Percentiles rank a stretch among this genome's conserved stretches.
These are phyloP conservation scores for Odontothrips loti DNA, from an alignment of 2,888 invertebrate species.

Conservation along the genomic window DNA sequence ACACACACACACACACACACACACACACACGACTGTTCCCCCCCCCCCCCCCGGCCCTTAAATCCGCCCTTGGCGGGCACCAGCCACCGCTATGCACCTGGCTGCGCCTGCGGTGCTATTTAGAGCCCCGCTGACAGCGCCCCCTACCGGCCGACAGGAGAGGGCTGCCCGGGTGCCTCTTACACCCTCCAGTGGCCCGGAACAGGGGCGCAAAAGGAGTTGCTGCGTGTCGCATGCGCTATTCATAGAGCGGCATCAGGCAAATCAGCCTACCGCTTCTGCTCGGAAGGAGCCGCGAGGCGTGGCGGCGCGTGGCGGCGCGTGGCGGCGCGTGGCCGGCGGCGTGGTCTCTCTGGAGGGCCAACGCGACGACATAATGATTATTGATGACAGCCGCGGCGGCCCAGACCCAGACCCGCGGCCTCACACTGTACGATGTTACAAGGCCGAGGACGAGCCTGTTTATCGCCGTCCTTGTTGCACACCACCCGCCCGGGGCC, in stretches of 20 bases:
- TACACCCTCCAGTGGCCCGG: no score
- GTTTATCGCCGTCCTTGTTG: not conserved
- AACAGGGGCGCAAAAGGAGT: no score
- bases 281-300: no score
- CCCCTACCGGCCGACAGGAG: no score
- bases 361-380: not conserved
- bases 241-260: no score
- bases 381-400: not conserved
- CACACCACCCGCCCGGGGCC: not conserved
- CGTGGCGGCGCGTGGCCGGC: no score
- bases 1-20: conserved; percentile 13
- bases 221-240: no score
- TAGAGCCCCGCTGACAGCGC: no score
- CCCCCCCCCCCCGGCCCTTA: not conserved
- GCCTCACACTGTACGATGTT: not conserved
- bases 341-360: not conserved
- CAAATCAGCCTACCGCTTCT: no score
- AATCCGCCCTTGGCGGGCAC: not conserved
- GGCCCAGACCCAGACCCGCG: not conserved
- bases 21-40: not conserved
- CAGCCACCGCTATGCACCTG: not conserved
- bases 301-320: no score
- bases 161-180: no score
- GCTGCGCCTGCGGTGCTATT: no score
- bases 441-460: not conserved